Conservation (phyloP, 2,888 invertebrate genomes). For the Ectemnius cavifrons region DNA sequence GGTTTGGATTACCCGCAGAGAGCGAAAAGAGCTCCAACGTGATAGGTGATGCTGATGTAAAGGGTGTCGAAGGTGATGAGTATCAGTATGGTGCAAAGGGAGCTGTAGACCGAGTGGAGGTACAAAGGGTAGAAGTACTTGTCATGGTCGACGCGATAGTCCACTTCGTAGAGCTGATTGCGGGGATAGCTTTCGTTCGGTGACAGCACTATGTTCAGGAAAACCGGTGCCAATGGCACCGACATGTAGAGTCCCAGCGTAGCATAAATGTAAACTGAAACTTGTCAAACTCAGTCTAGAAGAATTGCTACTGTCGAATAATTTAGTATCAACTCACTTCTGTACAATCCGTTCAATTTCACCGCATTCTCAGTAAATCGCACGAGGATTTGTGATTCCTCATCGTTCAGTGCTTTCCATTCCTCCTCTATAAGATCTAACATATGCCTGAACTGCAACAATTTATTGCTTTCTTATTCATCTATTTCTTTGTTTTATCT, state of each 20-base stretch:
- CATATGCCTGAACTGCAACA: constrained; percentile 1
- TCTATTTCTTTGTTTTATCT: no score
- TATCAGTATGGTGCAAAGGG: neutral
- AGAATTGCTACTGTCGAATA: neutral
- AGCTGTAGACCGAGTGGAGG: constrained; percentile 6
- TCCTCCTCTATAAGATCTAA: neutral
- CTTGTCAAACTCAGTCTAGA: neutral
- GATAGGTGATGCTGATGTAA: constrained; percentile 25
- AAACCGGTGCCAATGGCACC: constrained; percentile 3
- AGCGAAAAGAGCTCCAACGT: constrained; percentile 35
- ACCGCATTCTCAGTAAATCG: neutral
- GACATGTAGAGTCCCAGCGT: neutral
- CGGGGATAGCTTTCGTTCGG: constrained; percentile 28
- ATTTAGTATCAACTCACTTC: constrained; percentile 3
- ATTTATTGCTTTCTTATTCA: no score
- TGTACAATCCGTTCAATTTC: neutral
- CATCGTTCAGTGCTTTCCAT: neutral
- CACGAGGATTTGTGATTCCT: neutral
- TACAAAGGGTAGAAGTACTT: constrained; percentile 29
- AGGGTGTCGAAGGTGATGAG: constrained; percentile 23
- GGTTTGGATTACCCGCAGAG: constrained; percentile 22
- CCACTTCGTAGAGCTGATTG: constrained; percentile 9
- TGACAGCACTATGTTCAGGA: constrained; percentile 25
- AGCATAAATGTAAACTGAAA: neutral
- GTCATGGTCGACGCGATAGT: constrained; percentile 25